Base-by-base conservation (phyloP, 2,888 invertebrate species). In the Apoda limacodes region DNA sequence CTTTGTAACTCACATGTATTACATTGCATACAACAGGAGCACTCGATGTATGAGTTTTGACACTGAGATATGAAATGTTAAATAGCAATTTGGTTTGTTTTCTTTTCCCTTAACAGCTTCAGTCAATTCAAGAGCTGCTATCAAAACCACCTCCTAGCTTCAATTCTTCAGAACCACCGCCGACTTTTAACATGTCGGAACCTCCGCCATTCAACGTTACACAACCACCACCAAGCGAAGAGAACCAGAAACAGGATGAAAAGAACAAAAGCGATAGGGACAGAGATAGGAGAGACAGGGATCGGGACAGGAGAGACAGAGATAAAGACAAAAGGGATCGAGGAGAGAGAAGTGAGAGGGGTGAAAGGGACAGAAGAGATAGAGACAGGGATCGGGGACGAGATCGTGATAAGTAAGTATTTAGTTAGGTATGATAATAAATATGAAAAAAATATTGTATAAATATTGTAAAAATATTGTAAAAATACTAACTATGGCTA, bases 51-150 rank as follows among this genome's bases (percentile, higher is more conserved):
- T n/a, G n/a, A n/a, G n/a, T n/a, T n/a, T n/a, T n/a, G n/a, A n/a
- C 9, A 9, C 19, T 19, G 19, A 19, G 19, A 9, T 7, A 19
- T 9, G 9, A 19, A 19, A 19, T 19, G n/a, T n/a, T n/a, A 19
- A 19, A 19, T 9, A 6, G 12, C 9, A 10, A n/a, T 9, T 24
- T 13, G 7, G 13, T 13, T 13, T 5, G 30, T 4, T 36, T 23
- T 27, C 10, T 30, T 30, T 14, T n/a, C n/a, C n/a, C n/a, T n/a
- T n/a, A n/a, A n/a, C n/a, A n/a, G n/a, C n/a, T n/a, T 25, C 25
- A 13, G 9, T 39, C 57, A 86, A 55, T 64, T 87, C 85, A 83
- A 45, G 83, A 82, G 0, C 65, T 85, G 3, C 60, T 82, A 6
- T 82, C 82, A 14, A 75, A 75, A 28, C 82, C 81, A 3, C 78